phyloP scores from a whole-genome alignment of 2,797 vertebrate species.

The Prunella strophiata region DNA sequence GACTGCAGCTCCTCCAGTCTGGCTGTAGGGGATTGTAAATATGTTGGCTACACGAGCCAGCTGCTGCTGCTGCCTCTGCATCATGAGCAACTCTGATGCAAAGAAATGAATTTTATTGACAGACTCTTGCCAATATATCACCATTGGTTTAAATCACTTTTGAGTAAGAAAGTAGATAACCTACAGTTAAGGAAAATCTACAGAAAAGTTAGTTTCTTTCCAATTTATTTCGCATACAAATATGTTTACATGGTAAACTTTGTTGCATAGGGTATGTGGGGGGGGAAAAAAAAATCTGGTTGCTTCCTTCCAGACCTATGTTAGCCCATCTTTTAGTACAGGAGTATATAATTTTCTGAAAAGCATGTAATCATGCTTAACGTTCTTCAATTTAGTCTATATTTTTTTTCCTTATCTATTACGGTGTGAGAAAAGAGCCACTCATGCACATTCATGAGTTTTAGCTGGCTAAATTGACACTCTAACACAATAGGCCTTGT shows the following conservation, averaged over 20 bases:
- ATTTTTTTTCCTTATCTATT: not conserved
- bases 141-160: not conserved
- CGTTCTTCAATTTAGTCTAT: not conserved
- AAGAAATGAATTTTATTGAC: not conserved
- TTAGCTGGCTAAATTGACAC: not conserved
- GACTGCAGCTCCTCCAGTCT: not conserved
- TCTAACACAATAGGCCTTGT: not conserved
- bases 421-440: not conserved
- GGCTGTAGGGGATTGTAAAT: not conserved
- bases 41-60: not conserved
- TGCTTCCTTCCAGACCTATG: not conserved
- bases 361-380: not conserved
- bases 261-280: not conserved
- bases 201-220: not conserved
- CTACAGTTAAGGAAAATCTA: not conserved
- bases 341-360: not conserved
- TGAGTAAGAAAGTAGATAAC: not conserved
- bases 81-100: not conserved
- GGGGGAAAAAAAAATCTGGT: not conserved
- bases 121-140: not conserved
- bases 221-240: not conserved
- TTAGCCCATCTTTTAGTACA: not conserved
- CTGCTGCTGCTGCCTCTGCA: not conserved
- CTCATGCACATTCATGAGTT: not conserved
- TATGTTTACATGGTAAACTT: not conserved